These are phyloP conservation scores for Limnephilus lunatus DNA, from an alignment of 2,888 invertebrate species.

Conservation along the genomic window DNA sequence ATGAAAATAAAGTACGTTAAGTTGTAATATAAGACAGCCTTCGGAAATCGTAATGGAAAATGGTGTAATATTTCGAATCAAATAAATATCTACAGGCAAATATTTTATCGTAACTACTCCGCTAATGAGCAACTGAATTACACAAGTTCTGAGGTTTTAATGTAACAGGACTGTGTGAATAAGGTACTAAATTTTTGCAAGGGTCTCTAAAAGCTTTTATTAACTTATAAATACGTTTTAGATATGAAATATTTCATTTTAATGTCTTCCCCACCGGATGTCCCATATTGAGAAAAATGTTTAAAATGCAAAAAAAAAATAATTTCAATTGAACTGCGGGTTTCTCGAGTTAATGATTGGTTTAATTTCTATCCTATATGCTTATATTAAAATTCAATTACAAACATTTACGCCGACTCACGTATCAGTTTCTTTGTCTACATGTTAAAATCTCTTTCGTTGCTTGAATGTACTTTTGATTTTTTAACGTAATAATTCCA, in stretches of 20 bases:
- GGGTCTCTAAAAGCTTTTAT: background rate
- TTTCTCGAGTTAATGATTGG: no score
- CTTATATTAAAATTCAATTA: no score
- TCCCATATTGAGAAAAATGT: background rate
- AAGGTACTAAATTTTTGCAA: background rate
- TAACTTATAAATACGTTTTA: background rate
- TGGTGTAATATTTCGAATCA: background rate
- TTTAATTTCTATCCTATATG: no score
- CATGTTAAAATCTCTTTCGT: no score
- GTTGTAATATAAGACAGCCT: background rate
- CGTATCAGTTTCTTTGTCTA: no score
- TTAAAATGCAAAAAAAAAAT: background rate
- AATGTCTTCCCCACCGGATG: background rate
- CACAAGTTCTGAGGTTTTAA: background rate
- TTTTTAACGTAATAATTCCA: no score
- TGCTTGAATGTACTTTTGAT: no score
- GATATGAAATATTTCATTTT: background rate
- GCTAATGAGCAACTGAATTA: constrained; percentile 8
- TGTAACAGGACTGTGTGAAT: background rate
- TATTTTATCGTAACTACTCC: constrained; percentile 20
- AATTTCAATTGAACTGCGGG: no score
- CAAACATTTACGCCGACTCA: no score
- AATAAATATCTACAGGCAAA: background rate
- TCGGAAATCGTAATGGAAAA: background rate
- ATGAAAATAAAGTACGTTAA: background rate